phyloP scores from a whole-genome alignment of 53 echinoderm and acorn worm genomes.

The Holothuria scabra region DNA sequence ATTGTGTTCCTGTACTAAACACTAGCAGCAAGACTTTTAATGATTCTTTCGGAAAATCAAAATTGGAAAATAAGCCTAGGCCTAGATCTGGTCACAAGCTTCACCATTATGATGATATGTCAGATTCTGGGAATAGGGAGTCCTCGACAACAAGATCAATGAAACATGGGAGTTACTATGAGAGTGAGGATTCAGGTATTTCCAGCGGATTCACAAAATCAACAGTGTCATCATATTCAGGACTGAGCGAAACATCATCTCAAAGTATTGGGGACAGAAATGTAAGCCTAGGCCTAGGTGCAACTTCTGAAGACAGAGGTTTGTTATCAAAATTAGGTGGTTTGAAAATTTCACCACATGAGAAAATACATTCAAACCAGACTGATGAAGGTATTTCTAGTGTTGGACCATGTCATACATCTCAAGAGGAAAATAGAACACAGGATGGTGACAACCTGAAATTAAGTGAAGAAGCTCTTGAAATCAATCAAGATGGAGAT shows the following conservation, averaged over 20 bases:
- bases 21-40: no score
- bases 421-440: background rate
- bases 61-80: no score
- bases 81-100: no score
- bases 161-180: no score
- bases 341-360: constrained; percentile 9
- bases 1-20: no score
- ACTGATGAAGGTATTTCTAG: background rate
- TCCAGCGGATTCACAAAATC: constrained; percentile 6
- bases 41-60: no score
- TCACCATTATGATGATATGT: no score
- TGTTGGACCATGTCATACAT: background rate
- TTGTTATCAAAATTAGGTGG: constrained; percentile 12
- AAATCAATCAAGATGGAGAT: constrained; percentile 40
- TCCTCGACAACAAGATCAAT: no score
- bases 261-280: background rate
- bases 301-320: no score
- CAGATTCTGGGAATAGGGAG: no score
- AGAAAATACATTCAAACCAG: background rate
- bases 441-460: constrained; percentile 14
- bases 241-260: background rate
- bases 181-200: constrained; percentile 16
- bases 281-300: no score
- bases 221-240: constrained; percentile 5
- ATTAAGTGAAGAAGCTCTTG: background rate